Evolutionary conservation across 1,140 invertebrate genomes (phyloP).

Genomic region (Bicyclus anynana): DNA sequence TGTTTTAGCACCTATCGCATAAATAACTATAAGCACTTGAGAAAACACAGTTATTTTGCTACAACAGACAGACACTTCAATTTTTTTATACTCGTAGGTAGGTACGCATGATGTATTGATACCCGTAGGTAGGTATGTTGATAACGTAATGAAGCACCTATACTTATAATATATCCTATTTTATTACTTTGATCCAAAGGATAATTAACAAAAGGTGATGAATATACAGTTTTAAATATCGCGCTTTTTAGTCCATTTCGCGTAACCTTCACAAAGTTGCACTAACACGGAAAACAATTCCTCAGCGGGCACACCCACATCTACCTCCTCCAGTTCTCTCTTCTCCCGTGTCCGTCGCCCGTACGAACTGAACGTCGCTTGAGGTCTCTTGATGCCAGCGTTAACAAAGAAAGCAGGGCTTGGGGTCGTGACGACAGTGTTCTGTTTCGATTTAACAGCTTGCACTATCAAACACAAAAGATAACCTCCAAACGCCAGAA

Average conservation of each 20-base stretch:
- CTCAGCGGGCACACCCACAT: slow-evolving; percentile 63
- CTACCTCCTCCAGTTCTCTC: slow-evolving; percentile 34
- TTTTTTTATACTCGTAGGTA: too few relatives aligned
- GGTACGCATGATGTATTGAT: too few relatives aligned
- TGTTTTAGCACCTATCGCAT: too few relatives aligned
- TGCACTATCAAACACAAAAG: slow-evolving; percentile 85
- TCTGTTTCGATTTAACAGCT: slow-evolving; percentile 79
- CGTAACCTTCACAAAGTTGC: slow-evolving; percentile 77
- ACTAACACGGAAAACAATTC: slow-evolving; percentile 73
- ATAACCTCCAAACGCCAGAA: slow-evolving; percentile 88
- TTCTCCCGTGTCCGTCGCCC: slow-evolving; percentile 57
- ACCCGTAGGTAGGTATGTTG: too few relatives aligned
- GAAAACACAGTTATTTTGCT: too few relatives aligned
- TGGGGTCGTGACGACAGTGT: slow-evolving; percentile 38
- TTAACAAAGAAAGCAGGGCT: slow-evolving; percentile 56
- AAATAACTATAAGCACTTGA: too few relatives aligned
- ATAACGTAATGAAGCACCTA: too few relatives aligned
- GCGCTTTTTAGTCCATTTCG: slow-evolving; percentile 54
- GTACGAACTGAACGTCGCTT: slow-evolving; percentile 56
- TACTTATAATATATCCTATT: too few relatives aligned
- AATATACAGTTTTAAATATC: slow-evolving; percentile 3
- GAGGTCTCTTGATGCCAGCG: slow-evolving; percentile 70
- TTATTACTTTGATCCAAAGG: too few relatives aligned
- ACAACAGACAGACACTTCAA: too few relatives aligned
- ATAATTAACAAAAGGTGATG: too few relatives aligned